Base-by-base conservation (phyloP, 1,140 invertebrate species). In the Listronotus oregonensis region DNA sequence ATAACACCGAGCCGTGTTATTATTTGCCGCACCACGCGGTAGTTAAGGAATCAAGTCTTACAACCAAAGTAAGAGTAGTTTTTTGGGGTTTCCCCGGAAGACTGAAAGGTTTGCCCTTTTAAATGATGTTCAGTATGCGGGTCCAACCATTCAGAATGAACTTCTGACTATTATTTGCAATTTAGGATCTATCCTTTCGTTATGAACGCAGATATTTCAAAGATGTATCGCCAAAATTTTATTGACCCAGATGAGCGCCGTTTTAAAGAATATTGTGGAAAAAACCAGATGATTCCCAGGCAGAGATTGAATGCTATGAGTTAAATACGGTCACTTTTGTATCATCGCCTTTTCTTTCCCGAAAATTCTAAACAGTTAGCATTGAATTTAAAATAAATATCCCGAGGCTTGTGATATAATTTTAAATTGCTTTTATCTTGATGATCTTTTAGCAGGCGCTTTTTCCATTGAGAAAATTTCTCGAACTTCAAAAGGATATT, bases 351-450 rank as follows among this genome's bases (percentile, higher is more conserved):
- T 80, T n/a, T n/a, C n/a, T n/a, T 66, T 61, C 56, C 76, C 6
- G 78, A 77, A 2, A 74, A 70, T 11, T 69, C 40, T 82, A 31
- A 76, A 17, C 70, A 77, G 51, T 52, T 77, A 27, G 71, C 73
- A 0, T 47, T 49, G 7, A 77, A 43, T 65, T 70, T 54, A 34
- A 43, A 6, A 42, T 0, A 44, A 57, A 27, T 76, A 64, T 70
- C 70, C 76, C 21, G 42, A 44, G 7, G 72, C 68, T 21, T 47
- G 68, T 39, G 44, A 71, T 21, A 67, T 73, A 8, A 73, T 80
- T 11, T 32, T 40, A 21, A 68, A 64, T 14, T 74, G 80, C 60
- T 80, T 80, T 63, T 84, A 81, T 61, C 75, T 82, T 2, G 81
- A 84, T 59, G 80, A 84, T 68, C 54, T 79, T 12, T 57, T 82